Conservation (phyloP, 2,797 vertebrate genomes). For the Lutra lutra region DNA sequence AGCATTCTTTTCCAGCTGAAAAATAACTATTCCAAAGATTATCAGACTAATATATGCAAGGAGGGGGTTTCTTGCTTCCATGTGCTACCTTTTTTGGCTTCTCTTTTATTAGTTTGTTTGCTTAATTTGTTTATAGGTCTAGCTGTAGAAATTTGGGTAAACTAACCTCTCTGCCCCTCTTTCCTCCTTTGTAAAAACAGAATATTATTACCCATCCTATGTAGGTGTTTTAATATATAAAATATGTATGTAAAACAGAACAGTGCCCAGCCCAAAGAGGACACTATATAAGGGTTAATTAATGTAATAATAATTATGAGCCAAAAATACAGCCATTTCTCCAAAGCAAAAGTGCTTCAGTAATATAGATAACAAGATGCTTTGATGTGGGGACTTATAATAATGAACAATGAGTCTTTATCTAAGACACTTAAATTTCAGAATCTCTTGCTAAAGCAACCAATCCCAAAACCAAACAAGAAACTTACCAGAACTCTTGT, state of each 20-base stretch:
- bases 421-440: not conserved
- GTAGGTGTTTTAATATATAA: not conserved
- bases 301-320: not conserved
- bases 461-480: not conserved
- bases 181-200: slow-evolving; percentile 19
- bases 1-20: slow-evolving; percentile 40
- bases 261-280: not conserved
- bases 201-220: not conserved
- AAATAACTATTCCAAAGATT: slow-evolving; percentile 46
- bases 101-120: not conserved
- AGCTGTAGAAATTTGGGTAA: not conserved
- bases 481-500: not conserved
- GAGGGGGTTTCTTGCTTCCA: not conserved
- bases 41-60: not conserved
- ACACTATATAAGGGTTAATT: not conserved
- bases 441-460: slow-evolving; percentile 7
- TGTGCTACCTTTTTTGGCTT: not conserved
- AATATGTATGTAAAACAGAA: slow-evolving; percentile 9
- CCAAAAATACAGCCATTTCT: not conserved
- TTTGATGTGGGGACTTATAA: not conserved
- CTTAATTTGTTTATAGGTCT: not conserved
- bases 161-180: not conserved
- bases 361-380: not conserved
- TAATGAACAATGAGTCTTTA: not conserved
- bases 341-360: not conserved